Conservation (phyloP, 1,140 invertebrate species). For the Neodiprion fabricii region DNA sequence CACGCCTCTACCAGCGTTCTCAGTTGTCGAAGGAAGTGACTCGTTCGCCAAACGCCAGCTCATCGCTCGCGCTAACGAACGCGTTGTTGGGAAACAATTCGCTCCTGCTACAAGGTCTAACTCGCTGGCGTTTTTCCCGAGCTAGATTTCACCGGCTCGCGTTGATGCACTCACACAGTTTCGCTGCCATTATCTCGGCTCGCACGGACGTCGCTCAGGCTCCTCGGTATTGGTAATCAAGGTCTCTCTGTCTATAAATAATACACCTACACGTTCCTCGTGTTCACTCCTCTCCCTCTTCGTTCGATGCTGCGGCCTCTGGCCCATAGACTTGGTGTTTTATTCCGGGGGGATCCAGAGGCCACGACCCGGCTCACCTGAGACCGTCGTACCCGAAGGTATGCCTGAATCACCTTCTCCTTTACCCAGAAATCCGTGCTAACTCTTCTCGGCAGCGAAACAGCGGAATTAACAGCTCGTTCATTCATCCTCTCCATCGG, state of each 20-base stretch:
- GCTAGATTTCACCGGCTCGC: not conserved
- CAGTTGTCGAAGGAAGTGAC: too few relatives aligned
- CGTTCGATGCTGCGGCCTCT: not conserved
- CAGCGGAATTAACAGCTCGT: too few relatives aligned
- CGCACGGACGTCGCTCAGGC: not conserved
- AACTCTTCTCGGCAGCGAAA: too few relatives aligned
- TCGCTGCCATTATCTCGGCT: not conserved
- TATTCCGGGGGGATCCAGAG: not conserved
- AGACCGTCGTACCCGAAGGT: not conserved
- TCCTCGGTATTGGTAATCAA: slow-evolving; percentile 43
- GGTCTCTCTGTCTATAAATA: slow-evolving; percentile 53
- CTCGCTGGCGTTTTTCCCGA: not conserved
- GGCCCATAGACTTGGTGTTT: not conserved
- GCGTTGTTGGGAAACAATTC: not conserved
- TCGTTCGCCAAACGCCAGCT: not conserved
- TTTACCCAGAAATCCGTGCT: not conserved
- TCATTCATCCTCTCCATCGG: too few relatives aligned
- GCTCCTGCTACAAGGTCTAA: not conserved
- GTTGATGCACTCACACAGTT: not conserved
- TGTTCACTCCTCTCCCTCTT: not conserved
- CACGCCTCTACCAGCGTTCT: not conserved
- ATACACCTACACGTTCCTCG: slow-evolving; percentile 34
- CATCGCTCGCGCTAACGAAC: not conserved
- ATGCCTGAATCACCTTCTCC: not conserved
- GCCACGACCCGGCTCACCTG: not conserved